These are phyloP conservation scores for Tetranychus urticae DNA, from an alignment of 1,140 invertebrate species.

Conservation along the genomic window DNA sequence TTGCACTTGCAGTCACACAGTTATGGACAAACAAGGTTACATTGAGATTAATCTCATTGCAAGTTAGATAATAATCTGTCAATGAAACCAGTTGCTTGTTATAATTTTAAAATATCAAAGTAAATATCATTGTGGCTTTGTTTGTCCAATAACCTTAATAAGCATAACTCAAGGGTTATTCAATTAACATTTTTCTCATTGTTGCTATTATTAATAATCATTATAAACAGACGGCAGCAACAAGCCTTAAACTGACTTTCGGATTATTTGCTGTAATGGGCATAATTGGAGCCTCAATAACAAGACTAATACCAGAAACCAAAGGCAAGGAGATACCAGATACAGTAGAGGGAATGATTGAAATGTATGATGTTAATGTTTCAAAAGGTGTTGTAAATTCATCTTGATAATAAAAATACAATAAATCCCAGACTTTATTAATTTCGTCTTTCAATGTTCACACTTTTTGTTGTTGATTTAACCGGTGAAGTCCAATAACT, in stretches of 20 bases:
- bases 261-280: background rate
- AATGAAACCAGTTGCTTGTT: background rate
- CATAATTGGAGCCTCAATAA: background rate
- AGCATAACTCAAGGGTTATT: background rate
- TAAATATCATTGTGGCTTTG: no score
- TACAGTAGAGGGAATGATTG: background rate
- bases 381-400: no score
- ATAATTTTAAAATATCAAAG: background rate
- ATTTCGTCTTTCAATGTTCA: no score
- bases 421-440: no score
- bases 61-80: no score
- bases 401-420: no score
- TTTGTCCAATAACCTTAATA: no score
- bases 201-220: background rate
- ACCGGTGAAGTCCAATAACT: no score
- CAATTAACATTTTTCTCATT: background rate
- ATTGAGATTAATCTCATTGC: no score
- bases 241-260: background rate
- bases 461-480: no score
- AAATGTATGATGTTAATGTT: background rate
- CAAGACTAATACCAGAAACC: background rate
- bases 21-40: no score
- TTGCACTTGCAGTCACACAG: no score
- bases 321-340: background rate
- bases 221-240: background rate